Evolutionary conservation across 2,888 invertebrate genomes (phyloP).

Genomic region (Harmothoe impar): DNA sequence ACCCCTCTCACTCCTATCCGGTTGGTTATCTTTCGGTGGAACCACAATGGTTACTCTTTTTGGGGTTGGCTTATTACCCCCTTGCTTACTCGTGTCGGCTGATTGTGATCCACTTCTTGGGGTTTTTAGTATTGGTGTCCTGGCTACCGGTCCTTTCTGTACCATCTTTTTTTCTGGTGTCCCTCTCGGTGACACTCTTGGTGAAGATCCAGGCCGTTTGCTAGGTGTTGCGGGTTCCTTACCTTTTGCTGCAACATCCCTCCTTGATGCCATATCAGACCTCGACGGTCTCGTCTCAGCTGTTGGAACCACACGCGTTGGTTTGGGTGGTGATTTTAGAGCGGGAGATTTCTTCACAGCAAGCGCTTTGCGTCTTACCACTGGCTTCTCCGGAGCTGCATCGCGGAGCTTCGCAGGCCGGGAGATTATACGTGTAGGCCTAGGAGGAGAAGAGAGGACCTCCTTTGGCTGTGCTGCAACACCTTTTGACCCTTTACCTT

Average conservation of each 20-base stretch:
- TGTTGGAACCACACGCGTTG: neutral
- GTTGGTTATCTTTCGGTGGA: slow-evolving; percentile 23
- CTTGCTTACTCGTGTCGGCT: neutral
- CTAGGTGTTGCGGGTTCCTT: neutral
- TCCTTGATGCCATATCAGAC: neutral
- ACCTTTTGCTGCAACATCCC: neutral
- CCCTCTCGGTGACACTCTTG: neutral
- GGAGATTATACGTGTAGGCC: slow-evolving; percentile 20
- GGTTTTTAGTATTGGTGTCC: neutral
- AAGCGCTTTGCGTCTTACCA: neutral
- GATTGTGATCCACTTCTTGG: neutral
- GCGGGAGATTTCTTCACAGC: neutral
- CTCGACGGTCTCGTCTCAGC: slow-evolving; percentile 6
- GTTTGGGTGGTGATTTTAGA: neutral
- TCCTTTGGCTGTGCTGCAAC: neutral
- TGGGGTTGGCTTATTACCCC: neutral
- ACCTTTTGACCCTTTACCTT: neutral
- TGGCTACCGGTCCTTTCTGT: neutral
- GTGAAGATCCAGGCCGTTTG: neutral
- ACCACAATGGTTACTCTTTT: slow-evolving; percentile 12
- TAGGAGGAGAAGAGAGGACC: neutral
- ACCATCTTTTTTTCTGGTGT: neutral
- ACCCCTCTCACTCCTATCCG: no score
- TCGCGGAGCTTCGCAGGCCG: neutral
- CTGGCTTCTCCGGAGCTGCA: slow-evolving; percentile 4